phyloP scores from a whole-genome alignment of 2,113 vertebrate genomes.

The Bubo blakistoni region DNA sequence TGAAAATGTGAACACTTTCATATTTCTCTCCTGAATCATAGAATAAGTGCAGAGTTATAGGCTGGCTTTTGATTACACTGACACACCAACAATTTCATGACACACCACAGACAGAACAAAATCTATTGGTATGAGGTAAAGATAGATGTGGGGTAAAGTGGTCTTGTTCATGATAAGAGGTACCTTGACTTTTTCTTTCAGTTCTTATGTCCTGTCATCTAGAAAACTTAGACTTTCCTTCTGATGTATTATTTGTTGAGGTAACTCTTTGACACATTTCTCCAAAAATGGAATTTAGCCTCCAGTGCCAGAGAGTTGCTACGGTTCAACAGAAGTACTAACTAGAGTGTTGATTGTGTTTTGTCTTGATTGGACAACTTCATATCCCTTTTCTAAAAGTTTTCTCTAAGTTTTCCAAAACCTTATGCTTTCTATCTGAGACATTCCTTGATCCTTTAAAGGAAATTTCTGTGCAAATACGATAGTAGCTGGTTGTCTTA shows the following conservation, averaged over 20 bases:
- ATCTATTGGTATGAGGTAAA: neutral
- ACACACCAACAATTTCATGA: neutral
- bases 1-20: neutral
- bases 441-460: neutral
- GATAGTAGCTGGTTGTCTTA: neutral
- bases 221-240: neutral
- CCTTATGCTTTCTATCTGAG: neutral
- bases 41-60: neutral
- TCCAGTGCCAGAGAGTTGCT: neutral
- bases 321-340: neutral
- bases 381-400: neutral
- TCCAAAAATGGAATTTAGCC: neutral
- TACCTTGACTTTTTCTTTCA: neutral
- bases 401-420: neutral
- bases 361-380: neutral
- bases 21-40: neutral
- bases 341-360: neutral
- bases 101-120: neutral
- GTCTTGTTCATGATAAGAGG: neutral
- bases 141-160: neutral
- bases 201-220: neutral
- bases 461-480: neutral
- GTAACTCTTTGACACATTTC: neutral
- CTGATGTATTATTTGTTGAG: neutral
- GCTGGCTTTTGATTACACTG: neutral